Conservation (phyloP, 2,888 invertebrate genomes). For the Hypena proboscidalis region DNA sequence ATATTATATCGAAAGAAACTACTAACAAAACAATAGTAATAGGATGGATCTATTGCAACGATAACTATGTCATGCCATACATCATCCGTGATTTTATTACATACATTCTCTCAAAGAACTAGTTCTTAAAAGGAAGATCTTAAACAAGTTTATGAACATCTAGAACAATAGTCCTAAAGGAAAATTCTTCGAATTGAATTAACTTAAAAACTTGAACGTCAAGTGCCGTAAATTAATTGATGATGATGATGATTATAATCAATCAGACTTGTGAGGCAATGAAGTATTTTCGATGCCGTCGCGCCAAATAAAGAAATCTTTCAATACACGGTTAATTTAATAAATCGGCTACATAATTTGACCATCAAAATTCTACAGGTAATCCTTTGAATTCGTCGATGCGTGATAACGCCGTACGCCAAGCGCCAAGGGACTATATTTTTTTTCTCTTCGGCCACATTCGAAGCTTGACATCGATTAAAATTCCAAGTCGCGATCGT, state of each 20-base stretch:
- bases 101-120: conserved; percentile 24
- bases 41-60: conserved; percentile 61
- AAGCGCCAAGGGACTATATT: conserved; percentile 47
- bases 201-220: conserved; percentile 22
- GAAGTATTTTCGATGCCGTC: conserved; percentile 29
- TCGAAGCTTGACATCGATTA: conserved; percentile 64
- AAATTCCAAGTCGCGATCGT: conserved; percentile 63
- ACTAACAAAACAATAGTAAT: conserved; percentile 62
- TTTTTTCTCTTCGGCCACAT: conserved; percentile 51
- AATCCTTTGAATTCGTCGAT: conserved; percentile 61
- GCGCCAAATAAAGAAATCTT: conserved; percentile 54
- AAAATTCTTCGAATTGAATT: conserved; percentile 24
- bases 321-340: conserved; percentile 57
- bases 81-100: conserved; percentile 50
- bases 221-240: conserved; percentile 33
- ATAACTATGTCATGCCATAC: conserved; percentile 56
- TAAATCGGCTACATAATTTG: conserved; percentile 63
- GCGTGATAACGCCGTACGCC: conserved; percentile 47
- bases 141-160: conserved; percentile 23
- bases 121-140: conserved; percentile 13
- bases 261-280: conserved; percentile 49
- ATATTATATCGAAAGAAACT: conserved; percentile 56
- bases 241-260: conserved; percentile 54
- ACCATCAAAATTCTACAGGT: conserved; percentile 67
- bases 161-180: conserved; percentile 29